Conservation (phyloP, 2,888 invertebrate species). For the Leptothorax acervorum region DNA sequence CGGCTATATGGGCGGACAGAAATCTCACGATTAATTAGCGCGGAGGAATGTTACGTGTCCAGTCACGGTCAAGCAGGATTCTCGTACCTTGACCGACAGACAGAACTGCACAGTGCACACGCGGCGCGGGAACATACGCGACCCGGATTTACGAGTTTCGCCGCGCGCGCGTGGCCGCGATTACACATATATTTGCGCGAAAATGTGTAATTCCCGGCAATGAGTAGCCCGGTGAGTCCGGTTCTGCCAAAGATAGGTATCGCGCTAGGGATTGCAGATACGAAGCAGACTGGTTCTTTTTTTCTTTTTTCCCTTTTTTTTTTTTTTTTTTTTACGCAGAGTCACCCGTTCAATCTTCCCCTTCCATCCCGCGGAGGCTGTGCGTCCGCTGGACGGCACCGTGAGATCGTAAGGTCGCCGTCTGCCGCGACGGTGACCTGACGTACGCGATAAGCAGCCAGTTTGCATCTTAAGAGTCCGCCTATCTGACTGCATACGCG, state of each 20-base stretch:
- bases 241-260: conserved; percentile 62
- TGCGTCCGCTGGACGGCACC: background rate
- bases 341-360: conserved; percentile 34
- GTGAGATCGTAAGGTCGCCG: conserved; percentile 50
- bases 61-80: conserved; percentile 17
- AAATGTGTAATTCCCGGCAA: conserved; percentile 42
- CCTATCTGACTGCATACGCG: conserved; percentile 20
- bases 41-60: conserved; percentile 25
- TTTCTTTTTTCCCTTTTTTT: conserved; percentile 45
- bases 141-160: conserved; percentile 63
- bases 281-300: conserved; percentile 48
- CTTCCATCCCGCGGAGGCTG: background rate
- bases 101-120: conserved; percentile 22
- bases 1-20: background rate
- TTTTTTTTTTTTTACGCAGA: conserved; percentile 38
- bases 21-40: conserved; percentile 25
- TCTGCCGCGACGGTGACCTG: conserved; percentile 29
- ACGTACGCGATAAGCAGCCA: conserved; percentile 65
- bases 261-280: conserved; percentile 43
- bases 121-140: conserved; percentile 4
- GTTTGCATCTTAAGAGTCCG: conserved; percentile 63
- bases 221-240: conserved; percentile 49
- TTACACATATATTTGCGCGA: conserved; percentile 31
- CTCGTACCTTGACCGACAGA: conserved; percentile 62
- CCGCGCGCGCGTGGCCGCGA: background rate